Conservation (phyloP, 2,797 vertebrate species). For the Rhinoraja longicauda region DNA sequence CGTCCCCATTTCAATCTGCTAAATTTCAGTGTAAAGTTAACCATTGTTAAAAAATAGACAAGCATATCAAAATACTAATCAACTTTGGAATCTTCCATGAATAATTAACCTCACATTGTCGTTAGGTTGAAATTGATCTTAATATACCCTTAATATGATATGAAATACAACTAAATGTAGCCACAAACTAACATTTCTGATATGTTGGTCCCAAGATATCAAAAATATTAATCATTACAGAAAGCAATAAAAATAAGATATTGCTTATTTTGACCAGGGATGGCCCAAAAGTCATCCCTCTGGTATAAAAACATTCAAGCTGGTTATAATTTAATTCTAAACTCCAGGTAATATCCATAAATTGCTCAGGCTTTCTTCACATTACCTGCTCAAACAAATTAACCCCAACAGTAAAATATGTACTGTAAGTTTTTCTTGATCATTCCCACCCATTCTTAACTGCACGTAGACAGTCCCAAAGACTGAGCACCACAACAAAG, state of each 20-base stretch:
- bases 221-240: not conserved
- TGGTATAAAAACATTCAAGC: not conserved
- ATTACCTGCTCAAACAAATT: not conserved
- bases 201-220: not conserved
- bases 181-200: not conserved
- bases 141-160: not conserved
- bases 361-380: not conserved
- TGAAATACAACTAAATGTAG: not conserved
- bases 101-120: not conserved
- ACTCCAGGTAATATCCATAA: constrained; percentile 15
- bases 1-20: not conserved
- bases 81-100: not conserved
- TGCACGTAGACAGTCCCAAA: not conserved
- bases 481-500: too few species aligned
- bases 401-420: not conserved
- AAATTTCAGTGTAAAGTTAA: not conserved
- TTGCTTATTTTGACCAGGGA: not conserved
- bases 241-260: not conserved
- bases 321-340: not conserved
- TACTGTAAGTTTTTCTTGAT: not conserved
- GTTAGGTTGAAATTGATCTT: not conserved
- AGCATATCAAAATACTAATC: not conserved
- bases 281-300: not conserved
- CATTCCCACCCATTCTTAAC: not conserved
- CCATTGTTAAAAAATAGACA: not conserved